A percentile compares a stretch with the other conserved stretches of the same genome.
Conservation (phyloP, 2,888 invertebrate genomes). For the Papilio elwesi region DNA sequence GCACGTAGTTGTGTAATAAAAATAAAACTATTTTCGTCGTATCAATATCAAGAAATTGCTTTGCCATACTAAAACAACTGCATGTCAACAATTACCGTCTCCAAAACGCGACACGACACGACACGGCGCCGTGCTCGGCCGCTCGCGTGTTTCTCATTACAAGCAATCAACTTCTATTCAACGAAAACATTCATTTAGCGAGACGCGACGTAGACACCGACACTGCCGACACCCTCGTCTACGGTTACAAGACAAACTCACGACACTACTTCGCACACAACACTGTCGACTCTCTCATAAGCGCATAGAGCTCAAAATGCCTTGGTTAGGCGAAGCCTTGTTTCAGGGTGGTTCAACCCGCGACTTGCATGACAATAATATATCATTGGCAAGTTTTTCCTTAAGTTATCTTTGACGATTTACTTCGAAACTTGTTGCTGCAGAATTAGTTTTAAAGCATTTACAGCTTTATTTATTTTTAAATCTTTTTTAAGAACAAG, state of each 20-base stretch:
- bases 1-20: too few relatives aligned
- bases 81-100: not conserved
- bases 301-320: not conserved
- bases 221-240: slow-evolving; percentile 1
- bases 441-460: not conserved
- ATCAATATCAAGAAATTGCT: too few relatives aligned
- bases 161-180: slow-evolving; percentile 14
- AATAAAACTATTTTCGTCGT: too few relatives aligned
- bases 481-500: too few relatives aligned
- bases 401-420: not conserved
- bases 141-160: not conserved
- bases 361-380: slow-evolving; percentile 6
- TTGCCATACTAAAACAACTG: not conserved
- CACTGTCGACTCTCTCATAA: not conserved
- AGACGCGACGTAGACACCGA: not conserved
- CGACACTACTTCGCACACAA: not conserved
- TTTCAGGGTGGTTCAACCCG: slow-evolving; percentile 12
- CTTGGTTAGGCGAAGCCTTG: not conserved
- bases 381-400: not conserved
- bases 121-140: not conserved
- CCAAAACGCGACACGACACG: not conserved
- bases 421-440: slow-evolving; percentile 1
- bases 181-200: slow-evolving; percentile 15
- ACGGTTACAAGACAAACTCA: not conserved
- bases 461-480: too few relatives aligned